These are phyloP conservation scores for Chaunax sp. DNA, from an alignment of 2,797 vertebrate species.

Conservation along the genomic window DNA sequence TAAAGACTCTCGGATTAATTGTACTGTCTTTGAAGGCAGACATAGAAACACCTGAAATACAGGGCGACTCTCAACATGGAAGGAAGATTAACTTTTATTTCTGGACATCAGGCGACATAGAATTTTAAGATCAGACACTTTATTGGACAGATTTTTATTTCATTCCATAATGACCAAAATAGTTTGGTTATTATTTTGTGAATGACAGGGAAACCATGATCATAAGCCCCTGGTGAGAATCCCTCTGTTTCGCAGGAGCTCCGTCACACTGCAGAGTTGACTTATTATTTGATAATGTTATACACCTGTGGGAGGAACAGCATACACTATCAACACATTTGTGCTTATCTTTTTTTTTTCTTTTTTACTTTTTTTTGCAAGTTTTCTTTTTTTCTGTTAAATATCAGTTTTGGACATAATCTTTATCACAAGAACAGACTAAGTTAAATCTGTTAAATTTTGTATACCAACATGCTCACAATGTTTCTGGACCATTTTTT, in stretches of 20 bases:
- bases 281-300: constrained; percentile 72
- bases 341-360: constrained; percentile 80
- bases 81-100: constrained; percentile 6
- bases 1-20: constrained; percentile 77
- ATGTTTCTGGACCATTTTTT: constrained; percentile 76
- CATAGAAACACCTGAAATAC: constrained; percentile 64
- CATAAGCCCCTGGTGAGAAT: constrained; percentile 53
- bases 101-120: constrained; percentile 9
- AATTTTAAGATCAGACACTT: constrained; percentile 7
- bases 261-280: constrained; percentile 54
- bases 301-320: constrained; percentile 82
- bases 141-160: not conserved
- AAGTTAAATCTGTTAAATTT: constrained; percentile 78
- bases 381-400: constrained; percentile 69
- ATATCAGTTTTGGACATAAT: constrained; percentile 74
- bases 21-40: constrained; percentile 74
- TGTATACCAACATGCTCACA: constrained; percentile 86
- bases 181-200: not conserved
- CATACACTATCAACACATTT: constrained; percentile 83
- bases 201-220: constrained; percentile 2
- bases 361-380: constrained; percentile 49
- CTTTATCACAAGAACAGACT: constrained; percentile 84
- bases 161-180: constrained; percentile 12
- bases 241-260: constrained; percentile 62
- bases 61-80: constrained; percentile 63